Evolutionary conservation across 2,797 vertebrate species (phyloP), one percentile per base, ranked within the genome.

Genomic region (Cirrhinus molitorella): DNA sequence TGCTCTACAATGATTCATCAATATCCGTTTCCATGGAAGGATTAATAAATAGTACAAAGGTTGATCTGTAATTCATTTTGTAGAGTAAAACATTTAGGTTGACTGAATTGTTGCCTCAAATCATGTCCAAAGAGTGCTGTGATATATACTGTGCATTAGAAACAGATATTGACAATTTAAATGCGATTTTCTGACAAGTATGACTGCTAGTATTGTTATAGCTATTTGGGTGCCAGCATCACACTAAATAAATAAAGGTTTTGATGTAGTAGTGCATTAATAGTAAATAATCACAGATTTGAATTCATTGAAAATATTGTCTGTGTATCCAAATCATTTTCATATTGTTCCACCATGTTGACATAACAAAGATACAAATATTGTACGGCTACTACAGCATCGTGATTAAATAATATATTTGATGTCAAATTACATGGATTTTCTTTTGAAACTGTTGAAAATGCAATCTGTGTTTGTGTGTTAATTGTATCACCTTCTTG

Each of bases 111-210:
- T 65, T 74, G 43, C 59, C 80, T 74, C 47, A 31, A 55, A 66
- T n/a, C 12, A 8, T 63, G 43, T 73, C 68, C 68, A 81, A 81
- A 63, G 80, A 21, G 45, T 63, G 61, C 17, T 65, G 45, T 63
- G 57, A 63, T 49, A 45, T 28, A 49, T 80, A 37, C n/a, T 82
- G 70, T 81, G 25, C 21, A 37, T 66, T 65, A 53, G 16, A 66
- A 43, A 55, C 28, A n/a, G 47, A 19, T 51, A 5, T 68, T 45
- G 16, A 55, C 17, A 45, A 47, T 47, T 43, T 43, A 34, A 51
- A 65, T 81, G 43, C 63, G 43, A 81, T 47, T 16, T 45, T 55
- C 17, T 47, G 17, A 34, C 31, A 21, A 65, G 45, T 51, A 16
- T 28, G 43, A 81, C 14, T 51, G 28, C 4, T 25, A 63, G 70